Conservation (phyloP, 2,113 vertebrate species). For the Rafetus swinhoei region DNA sequence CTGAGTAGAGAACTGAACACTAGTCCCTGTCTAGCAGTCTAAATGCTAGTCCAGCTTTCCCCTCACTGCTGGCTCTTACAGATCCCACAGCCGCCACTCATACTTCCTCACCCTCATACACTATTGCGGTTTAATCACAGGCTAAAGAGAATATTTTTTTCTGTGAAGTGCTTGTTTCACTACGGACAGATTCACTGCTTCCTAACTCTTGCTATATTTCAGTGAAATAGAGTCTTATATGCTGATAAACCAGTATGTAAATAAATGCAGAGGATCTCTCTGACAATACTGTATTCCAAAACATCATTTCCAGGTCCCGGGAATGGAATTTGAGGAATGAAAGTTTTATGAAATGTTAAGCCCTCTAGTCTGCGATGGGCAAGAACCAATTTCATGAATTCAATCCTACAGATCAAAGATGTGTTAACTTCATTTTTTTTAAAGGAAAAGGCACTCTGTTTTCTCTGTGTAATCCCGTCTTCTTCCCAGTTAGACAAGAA, state of each 20-base stretch:
- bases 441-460: not conserved
- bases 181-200: accelerated
- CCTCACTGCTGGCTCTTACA: not conserved
- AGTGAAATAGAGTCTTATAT: not conserved
- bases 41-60: not conserved
- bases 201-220: not conserved
- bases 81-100: not conserved
- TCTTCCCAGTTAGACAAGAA: not conserved
- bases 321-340: not conserved
- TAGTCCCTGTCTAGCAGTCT: not conserved
- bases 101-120: not conserved
- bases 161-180: not conserved
- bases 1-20: not conserved
- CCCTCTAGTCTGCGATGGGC: not conserved
- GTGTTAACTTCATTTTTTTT: not conserved
- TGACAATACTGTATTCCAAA: not conserved
- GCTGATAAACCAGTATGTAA: not conserved
- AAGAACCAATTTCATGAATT: not conserved
- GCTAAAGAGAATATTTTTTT: not conserved
- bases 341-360: not conserved
- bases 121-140: not conserved
- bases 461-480: not conserved
- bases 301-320: not conserved
- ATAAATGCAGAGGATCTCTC: not conserved
- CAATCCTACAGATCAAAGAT: not conserved